Conservation (phyloP, 2,888 invertebrate genomes). For the Chouioia cunea region DNA sequence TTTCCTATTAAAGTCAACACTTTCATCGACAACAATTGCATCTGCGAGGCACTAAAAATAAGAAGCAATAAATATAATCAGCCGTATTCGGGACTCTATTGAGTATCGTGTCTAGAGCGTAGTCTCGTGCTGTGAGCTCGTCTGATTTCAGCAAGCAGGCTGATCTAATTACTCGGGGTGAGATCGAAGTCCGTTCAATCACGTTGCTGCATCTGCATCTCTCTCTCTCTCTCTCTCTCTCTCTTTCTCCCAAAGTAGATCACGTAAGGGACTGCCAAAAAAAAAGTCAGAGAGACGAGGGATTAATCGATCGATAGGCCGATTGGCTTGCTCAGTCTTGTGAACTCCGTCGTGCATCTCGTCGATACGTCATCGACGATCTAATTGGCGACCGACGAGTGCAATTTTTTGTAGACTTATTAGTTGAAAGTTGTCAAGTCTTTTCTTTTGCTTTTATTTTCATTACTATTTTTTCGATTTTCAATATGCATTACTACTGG, state of each 20-base stretch:
- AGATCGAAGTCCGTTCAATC: neutral
- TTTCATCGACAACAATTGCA: too few relatives aligned
- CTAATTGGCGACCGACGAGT: constrained; percentile 1
- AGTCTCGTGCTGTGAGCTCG: neutral
- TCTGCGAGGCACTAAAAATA: too few relatives aligned
- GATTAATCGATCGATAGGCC: constrained; percentile 34
- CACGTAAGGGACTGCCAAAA: constrained; percentile 57
- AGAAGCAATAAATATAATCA: too few relatives aligned
- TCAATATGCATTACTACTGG: constrained; percentile 36
- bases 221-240: constrained; percentile 2
- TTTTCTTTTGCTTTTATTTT: neutral
- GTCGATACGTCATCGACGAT: neutral
- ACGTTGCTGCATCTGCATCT: neutral
- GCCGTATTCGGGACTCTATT: too few relatives aligned
- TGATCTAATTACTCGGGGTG: constrained; percentile 32
- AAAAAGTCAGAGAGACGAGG: constrained; percentile 30
- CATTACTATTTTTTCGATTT: neutral
- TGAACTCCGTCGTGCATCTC: constrained; percentile 24
- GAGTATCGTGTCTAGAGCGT: too few relatives aligned
- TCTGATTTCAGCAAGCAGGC: neutral
- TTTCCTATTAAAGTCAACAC: too few relatives aligned
- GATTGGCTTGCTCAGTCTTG: constrained; percentile 30
- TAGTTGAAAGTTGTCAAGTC: neutral
- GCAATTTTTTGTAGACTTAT: neutral
- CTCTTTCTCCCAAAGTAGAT: constrained; percentile 49